A percentile compares a stretch with the other conserved stretches of the same genome.
Evolutionary conservation across 1,140 invertebrate genomes (phyloP).

Genomic region (Choristoneura fumiferana): DNA sequence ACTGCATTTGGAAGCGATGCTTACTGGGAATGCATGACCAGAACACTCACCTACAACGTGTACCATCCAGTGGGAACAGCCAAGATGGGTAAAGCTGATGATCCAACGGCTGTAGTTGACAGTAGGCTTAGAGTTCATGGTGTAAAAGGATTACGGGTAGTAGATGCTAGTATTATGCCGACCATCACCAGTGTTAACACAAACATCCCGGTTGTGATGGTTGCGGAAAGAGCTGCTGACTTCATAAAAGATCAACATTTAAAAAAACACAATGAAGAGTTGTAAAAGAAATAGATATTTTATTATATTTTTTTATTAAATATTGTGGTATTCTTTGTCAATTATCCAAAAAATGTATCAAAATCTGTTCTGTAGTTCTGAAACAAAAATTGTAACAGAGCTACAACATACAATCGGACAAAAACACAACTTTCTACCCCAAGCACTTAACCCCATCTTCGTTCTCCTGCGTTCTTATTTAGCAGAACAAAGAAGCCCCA

Average conservation of each 20-base stretch:
- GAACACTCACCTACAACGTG: slow-evolving; percentile 61
- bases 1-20: slow-evolving; percentile 46
- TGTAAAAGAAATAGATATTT: no score
- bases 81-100: slow-evolving; percentile 87
- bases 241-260: slow-evolving; percentile 84
- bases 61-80: slow-evolving; percentile 83
- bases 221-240: slow-evolving; percentile 91
- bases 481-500: no score
- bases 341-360: no score
- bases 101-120: slow-evolving; percentile 87
- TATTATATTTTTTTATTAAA: no score
- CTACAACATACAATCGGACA: no score
- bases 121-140: slow-evolving; percentile 84
- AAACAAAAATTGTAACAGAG: no score
- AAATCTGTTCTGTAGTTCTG: no score
- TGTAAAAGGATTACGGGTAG: slow-evolving; percentile 83
- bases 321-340: no score
- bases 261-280: background rate
- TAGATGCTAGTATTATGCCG: slow-evolving; percentile 89
- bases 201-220: slow-evolving; percentile 88
- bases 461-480: no score
- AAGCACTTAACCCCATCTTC: no score
- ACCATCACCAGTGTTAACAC: slow-evolving; percentile 84
- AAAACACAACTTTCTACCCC: no score
- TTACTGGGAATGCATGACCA: slow-evolving; percentile 68